Conservation (phyloP, 2,888 invertebrate species). For the Eremobia ochroleuca region DNA sequence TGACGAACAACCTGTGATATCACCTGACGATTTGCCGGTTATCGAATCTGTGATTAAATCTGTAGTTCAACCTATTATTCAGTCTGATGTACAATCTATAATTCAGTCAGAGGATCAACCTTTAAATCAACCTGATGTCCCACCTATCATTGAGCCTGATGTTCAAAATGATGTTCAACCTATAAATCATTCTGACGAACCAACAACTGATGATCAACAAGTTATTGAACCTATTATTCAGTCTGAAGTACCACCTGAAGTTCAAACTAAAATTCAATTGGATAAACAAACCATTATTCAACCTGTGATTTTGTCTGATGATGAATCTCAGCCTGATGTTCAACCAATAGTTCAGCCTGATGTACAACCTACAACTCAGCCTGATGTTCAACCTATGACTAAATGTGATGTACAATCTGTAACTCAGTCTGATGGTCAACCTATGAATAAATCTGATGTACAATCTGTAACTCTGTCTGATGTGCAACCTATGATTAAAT, state of each 20-base stretch:
- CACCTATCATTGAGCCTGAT: neutral
- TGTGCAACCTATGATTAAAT: neutral
- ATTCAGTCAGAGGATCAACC: neutral
- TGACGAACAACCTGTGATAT: neutral
- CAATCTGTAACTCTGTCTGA: neutral
- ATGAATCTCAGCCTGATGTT: neutral
- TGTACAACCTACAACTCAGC: neutral
- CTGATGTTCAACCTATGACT: neutral
- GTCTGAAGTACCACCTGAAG: neutral
- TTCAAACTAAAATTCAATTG: neutral
- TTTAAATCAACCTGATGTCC: neutral
- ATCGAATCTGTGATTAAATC: too few relatives aligned
- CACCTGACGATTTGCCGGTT: neutral
- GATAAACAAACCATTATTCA: neutral
- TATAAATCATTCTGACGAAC: neutral
- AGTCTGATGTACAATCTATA: neutral
- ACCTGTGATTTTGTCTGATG: neutral
- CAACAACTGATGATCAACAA: neutral
- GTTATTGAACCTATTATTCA: neutral
- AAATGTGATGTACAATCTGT: neutral
- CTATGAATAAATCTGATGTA: neutral
- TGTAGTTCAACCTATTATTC: neutral
- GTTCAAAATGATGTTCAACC: neutral
- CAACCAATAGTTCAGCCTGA: neutral
- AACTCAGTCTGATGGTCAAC: neutral